Base-by-base conservation (phyloP, 2,888 invertebrate genomes). In the Scrobipalpa costella region DNA sequence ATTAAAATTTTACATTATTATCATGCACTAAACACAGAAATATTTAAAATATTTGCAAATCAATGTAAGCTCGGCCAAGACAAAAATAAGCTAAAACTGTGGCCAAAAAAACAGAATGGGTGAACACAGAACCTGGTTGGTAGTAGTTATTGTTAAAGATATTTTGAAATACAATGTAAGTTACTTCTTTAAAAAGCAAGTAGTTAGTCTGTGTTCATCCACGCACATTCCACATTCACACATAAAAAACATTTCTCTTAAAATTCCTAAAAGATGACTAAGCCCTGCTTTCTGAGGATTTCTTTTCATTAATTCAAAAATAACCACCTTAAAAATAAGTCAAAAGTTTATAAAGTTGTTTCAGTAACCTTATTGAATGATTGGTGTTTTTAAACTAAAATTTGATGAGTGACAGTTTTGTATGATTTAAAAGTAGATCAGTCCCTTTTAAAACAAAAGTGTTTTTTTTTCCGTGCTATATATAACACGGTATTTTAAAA, bases 241-340 rank as follows among this genome's bases (percentile, higher is more conserved):
- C 68, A 79, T 81, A 80, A 74, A 80, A 74, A 76, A 78, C 71
- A 74, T 71, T 76, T 78, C 34, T 75, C 70, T 68, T 69, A 71
- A 64, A 71, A 70, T 9, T 50, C 61, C 61, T 61, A 68, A 78
- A 80, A 77, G 69, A 76, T 76, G 76, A 40, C 87, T 88, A 88
- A 85, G 89, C 88, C 90, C 90, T 87, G 90, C 80, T 79, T 73
- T 84, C 88, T 78, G 86, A 89, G 90, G 90, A 90, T 90, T 90
- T 89, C 71, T 73, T 76, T 66, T 71, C 71, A 72, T 55, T 34
- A 34, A 55, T 34, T n/a, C 15, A 55, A 68, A 67, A 64, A 62
- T 59, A 72, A 73, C 72, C 72, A 75, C 63, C 44, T 52, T 21
- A 11, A 52, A 52, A 52, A 8, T 21, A 21, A 21, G 8, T 21